phyloP scores from a whole-genome alignment of 1,140 invertebrate genomes.

The Drosophila persimilis region DNA sequence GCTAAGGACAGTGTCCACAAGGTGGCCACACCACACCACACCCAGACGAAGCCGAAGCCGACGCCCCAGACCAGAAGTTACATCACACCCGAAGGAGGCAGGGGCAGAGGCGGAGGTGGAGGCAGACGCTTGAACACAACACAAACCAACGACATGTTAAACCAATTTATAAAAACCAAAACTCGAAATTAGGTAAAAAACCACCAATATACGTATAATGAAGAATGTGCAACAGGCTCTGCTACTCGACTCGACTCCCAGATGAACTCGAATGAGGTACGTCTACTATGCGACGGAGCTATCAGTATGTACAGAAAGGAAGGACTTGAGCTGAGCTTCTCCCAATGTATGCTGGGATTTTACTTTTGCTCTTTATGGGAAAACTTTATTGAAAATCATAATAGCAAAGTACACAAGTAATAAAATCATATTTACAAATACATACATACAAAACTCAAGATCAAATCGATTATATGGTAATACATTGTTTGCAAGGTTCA shows the following conservation, averaged over 20 bases:
- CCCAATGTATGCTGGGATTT: no score
- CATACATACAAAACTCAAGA: slow-evolving; percentile 58
- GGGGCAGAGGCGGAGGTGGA: no score
- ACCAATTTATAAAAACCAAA: slow-evolving; percentile 61
- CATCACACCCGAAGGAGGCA: slow-evolving; percentile 42
- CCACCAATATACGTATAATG: slow-evolving; percentile 33
- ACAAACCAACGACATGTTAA: slow-evolving; percentile 38
- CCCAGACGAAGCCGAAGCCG: no score
- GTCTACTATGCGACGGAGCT: no score
- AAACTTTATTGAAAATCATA: slow-evolving; percentile 64
- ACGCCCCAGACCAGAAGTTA: no score
- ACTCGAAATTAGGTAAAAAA: slow-evolving; percentile 71
- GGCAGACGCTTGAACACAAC: background rate
- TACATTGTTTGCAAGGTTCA: slow-evolving; percentile 51
- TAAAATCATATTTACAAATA: slow-evolving; percentile 62
- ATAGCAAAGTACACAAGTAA: slow-evolving; percentile 47
- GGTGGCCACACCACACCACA: background rate
- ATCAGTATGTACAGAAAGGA: no score
- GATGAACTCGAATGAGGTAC: no score
- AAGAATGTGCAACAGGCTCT: slow-evolving; percentile 73
- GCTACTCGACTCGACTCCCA: slow-evolving; percentile 9
- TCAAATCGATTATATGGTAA: slow-evolving; percentile 40
- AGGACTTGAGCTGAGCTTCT: no score
- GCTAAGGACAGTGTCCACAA: slow-evolving; percentile 48
- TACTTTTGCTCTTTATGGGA: no score